Base-by-base conservation (phyloP, 2,113 vertebrate genomes). In the Misgurnus anguillicaudatus region DNA sequence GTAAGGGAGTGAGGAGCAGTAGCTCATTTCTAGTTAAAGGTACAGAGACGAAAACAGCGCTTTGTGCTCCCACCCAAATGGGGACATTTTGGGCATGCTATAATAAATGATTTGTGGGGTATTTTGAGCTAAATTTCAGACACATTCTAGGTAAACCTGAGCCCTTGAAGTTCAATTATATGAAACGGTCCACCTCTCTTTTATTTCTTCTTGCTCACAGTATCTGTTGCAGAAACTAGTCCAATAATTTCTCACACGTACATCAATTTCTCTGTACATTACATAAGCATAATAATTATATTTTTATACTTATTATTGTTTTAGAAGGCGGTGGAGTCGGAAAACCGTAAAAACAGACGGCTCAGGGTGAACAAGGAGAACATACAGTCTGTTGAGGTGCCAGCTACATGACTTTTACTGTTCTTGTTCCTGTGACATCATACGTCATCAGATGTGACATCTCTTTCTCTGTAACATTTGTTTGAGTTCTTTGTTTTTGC, bases 341-440 rank as follows among this genome's bases (percentile, higher is more conserved):
- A 95, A 82, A 96, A 95, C 85, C 92, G 91, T 88, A 96, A 93
- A 84, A 96, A 92, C 85, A 82, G 57, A 87, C 69, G 84, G 17
- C 41, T 48, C 57, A 87, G 87, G 85, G 87, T 85, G 67, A 67
- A 86, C 31, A 17, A 76, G 79, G 87, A 11, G 39, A 76, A 58
- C 70, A 75, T 81, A 24, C 82, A 79, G 6, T 5, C 10, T 53
- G 16, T 60, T 21, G 53, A 81, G 75, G 82, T 81, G 55, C n/a
- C 11, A 57, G 19, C 17, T 19, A 9, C 17, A 57, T 70, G 21
- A 66, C 4, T 67, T 74, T 47, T 47, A 5, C 21, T 5, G 0
- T 41, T 74, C 31, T 62, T 62, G 21, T 8, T 31, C 72, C 41
- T 62, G 21, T 61, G 57, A 36, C 39, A 47, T 42, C 36, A 58